phyloP scores from a whole-genome alignment of 2,797 vertebrate species.

The Hydrophis major region DNA sequence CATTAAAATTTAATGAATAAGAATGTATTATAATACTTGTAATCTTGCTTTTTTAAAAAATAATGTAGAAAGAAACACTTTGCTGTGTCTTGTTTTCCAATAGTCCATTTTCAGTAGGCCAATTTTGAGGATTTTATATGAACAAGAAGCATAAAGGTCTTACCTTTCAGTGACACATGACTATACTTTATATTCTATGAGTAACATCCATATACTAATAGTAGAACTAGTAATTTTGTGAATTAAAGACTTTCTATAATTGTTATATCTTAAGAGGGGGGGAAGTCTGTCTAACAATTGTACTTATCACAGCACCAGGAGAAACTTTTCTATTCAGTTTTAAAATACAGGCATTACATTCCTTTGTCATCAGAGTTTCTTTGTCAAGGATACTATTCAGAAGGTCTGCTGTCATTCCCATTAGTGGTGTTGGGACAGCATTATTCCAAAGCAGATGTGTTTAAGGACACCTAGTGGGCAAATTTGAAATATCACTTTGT shows the following conservation, averaged over 20 bases:
- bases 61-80: neutral
- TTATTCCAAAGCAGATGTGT: constrained; percentile 9
- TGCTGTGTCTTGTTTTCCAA: neutral
- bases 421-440: constrained; percentile 2
- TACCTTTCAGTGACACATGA: neutral
- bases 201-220: neutral
- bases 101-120: neutral
- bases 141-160: neutral
- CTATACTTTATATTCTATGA: neutral
- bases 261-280: neutral
- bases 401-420: neutral
- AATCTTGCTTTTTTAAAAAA: neutral
- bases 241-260: neutral
- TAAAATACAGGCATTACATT: neutral
- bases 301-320: neutral
- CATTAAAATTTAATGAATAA: neutral
- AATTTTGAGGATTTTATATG: neutral
- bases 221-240: neutral
- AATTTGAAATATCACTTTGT: constrained; percentile 45
- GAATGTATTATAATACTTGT: neutral
- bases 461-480: constrained; percentile 66
- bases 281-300: neutral
- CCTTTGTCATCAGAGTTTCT: neutral
- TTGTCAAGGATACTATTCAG: neutral
- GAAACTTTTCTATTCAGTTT: neutral